These are phyloP conservation scores for Nebria salina DNA, from an alignment of 2,888 invertebrate genomes.

Conservation along the genomic window DNA sequence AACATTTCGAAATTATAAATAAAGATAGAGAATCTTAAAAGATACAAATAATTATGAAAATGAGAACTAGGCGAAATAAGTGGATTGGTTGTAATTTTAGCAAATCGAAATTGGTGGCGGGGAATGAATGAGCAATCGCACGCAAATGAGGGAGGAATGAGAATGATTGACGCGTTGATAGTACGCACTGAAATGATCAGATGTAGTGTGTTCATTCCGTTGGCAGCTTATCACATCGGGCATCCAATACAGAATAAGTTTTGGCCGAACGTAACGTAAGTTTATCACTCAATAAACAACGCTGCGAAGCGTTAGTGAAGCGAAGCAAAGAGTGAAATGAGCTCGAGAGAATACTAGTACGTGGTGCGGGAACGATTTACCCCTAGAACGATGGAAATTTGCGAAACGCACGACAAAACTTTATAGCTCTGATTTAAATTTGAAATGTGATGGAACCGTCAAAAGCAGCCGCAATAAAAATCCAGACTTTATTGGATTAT, in stretches of 20 bases:
- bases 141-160: neutral
- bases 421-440: constrained; percentile 57
- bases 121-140: neutral
- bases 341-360: neutral
- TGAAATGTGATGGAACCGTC: constrained; percentile 53
- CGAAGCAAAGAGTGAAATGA: constrained; percentile 11
- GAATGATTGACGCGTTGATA: constrained; percentile 5
- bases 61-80: neutral
- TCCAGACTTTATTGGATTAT: constrained; percentile 44
- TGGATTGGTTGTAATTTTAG: neutral
- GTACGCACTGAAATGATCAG: constrained; percentile 12
- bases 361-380: constrained; percentile 34
- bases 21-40: neutral
- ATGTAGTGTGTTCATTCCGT: constrained; percentile 18
- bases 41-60: neutral
- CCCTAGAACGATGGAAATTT: constrained; percentile 41
- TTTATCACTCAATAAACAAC: constrained; percentile 63
- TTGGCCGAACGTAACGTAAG: constrained; percentile 60
- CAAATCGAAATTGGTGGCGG: neutral
- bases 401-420: constrained; percentile 52
- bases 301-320: neutral
- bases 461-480: constrained; percentile 47
- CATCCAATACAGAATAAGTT: constrained; percentile 58
- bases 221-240: constrained; percentile 52
- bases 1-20: neutral